These are phyloP conservation scores for Blastobasis adustella DNA, from an alignment of 2,888 invertebrate species.

Conservation along the genomic window DNA sequence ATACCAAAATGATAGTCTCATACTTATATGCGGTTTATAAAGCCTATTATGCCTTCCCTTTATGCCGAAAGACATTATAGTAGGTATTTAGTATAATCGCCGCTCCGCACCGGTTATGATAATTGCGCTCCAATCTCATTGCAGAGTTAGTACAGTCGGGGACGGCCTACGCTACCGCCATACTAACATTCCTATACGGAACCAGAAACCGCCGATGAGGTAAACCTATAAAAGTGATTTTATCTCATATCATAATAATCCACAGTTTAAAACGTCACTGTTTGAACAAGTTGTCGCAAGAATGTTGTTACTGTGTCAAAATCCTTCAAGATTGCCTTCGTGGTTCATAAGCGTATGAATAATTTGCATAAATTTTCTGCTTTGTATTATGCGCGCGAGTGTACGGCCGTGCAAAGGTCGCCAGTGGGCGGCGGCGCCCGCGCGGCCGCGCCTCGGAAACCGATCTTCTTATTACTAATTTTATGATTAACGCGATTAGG, in stretches of 20 bases:
- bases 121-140: constrained; percentile 35
- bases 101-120: constrained; percentile 49
- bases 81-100: constrained; percentile 49
- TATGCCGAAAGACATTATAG: constrained; percentile 21
- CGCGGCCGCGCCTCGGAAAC: constrained; percentile 32
- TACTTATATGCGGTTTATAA: too few relatives aligned
- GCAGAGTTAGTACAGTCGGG: constrained; percentile 25
- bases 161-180: constrained; percentile 4
- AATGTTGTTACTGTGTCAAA: not conserved
- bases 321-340: not conserved
- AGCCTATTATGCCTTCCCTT: constrained; percentile 20
- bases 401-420: constrained; percentile 35
- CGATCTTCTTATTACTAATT: constrained; percentile 51
- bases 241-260: not conserved
- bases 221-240: too few relatives aligned
- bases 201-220: too few relatives aligned
- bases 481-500: constrained; percentile 55
- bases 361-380: too few relatives aligned
- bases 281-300: not conserved
- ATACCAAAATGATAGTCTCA: too few relatives aligned
- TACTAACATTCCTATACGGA: too few relatives aligned
- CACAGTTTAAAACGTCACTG: too few relatives aligned
- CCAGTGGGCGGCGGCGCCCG: constrained; percentile 18
- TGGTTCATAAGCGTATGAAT: too few relatives aligned
- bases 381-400: constrained; percentile 11